Evolutionary conservation across 2,797 vertebrate genomes (phyloP).

Genomic region (Paedocypris micromegethes): DNA sequence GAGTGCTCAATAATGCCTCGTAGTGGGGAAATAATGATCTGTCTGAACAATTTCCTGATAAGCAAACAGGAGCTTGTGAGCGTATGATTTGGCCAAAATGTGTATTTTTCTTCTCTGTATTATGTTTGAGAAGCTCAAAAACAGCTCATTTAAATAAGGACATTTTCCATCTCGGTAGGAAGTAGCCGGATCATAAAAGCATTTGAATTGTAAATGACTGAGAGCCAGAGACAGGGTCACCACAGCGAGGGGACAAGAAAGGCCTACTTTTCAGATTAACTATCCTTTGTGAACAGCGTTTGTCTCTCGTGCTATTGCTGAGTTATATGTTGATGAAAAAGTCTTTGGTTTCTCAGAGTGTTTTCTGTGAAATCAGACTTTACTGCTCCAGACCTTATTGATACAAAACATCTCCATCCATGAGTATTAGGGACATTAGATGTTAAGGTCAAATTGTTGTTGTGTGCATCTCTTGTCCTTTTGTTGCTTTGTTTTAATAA

Average conservation of each 20-base stretch:
- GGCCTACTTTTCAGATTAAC: slow-evolving; percentile 31
- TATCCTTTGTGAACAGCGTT: slow-evolving; percentile 42
- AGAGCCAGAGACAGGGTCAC: slow-evolving; percentile 40
- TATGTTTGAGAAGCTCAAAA: slow-evolving; percentile 24
- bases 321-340: slow-evolving; percentile 46
- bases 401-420: slow-evolving; percentile 61
- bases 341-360: slow-evolving; percentile 45
- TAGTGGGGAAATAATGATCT: slow-evolving; percentile 22
- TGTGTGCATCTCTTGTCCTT: no score
- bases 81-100: slow-evolving; percentile 33
- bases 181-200: slow-evolving; percentile 38
- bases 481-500: no score
- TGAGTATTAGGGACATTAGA: slow-evolving; percentile 50
- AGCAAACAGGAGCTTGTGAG: slow-evolving; percentile 16
- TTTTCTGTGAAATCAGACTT: slow-evolving; percentile 58
- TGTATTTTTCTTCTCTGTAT: slow-evolving; percentile 23
- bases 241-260: slow-evolving; percentile 42
- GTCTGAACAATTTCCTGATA: slow-evolving; percentile 10
- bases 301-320: background rate
- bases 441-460: no score
- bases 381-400: slow-evolving; percentile 59
- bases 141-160: slow-evolving; percentile 40
- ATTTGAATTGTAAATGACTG: slow-evolving; percentile 56
- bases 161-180: slow-evolving; percentile 51
- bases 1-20: slow-evolving; percentile 18